Percentiles rank a stretch among this genome's conserved stretches.
These are phyloP conservation scores for Diuraphis noxia DNA, from an alignment of 1,140 invertebrate species.

Conservation along the genomic window DNA sequence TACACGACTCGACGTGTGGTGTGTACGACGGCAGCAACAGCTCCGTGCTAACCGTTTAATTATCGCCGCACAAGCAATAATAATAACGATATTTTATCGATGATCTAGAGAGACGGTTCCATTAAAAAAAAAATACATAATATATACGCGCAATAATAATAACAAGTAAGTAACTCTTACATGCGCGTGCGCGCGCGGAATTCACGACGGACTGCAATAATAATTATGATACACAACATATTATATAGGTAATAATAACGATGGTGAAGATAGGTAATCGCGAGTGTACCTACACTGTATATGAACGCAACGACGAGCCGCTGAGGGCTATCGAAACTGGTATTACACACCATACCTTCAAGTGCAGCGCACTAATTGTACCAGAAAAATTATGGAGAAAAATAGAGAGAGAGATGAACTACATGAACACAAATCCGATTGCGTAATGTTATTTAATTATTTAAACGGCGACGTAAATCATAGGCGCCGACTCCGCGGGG, in stretches of 20 bases:
- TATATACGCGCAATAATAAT: not conserved
- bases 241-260: not conserved
- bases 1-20: not conserved
- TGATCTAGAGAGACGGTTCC: not conserved
- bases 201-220: not conserved
- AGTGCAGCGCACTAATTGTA: not conserved
- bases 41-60: not conserved
- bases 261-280: not conserved
- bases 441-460: not conserved
- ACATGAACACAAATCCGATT: not conserved
- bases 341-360: not conserved
- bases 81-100: constrained; percentile 5
- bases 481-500: too few species aligned
- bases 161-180: not conserved
- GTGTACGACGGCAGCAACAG: not conserved
- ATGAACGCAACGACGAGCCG: not conserved
- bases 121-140: constrained; percentile 31
- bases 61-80: not conserved
- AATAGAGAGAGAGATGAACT: not conserved
- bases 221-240: not conserved
- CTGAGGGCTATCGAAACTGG: constrained; percentile 45
- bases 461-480: not conserved
- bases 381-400: not conserved
- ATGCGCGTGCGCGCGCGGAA: not conserved
- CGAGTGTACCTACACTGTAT: not conserved